These are phyloP conservation scores for Anthopleura xanthogrammica DNA, from an alignment of 92 coral and sea anemone genomes.

Conservation along the genomic window DNA sequence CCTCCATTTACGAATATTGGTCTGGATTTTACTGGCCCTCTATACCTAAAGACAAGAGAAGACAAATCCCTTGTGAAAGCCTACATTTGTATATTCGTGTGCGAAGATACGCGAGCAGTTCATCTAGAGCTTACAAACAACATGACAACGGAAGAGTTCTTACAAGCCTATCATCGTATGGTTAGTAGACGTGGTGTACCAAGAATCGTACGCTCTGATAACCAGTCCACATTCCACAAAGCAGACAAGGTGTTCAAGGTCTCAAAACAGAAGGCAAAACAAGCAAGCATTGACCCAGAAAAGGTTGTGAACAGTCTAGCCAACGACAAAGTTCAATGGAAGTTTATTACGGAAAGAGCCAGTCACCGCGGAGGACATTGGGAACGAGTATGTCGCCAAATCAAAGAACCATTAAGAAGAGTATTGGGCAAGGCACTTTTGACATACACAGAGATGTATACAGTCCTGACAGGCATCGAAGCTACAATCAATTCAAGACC, in stretches of 20 bases:
- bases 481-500: slow-evolving; percentile 28
- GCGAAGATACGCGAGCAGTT: slow-evolving; percentile 22
- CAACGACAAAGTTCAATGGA: slow-evolving; percentile 5
- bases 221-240: slow-evolving; percentile 25
- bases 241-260: slow-evolving; percentile 38
- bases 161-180: slow-evolving; percentile 39
- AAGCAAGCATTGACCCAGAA: slow-evolving; percentile 18
- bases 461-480: slow-evolving; percentile 21
- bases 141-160: slow-evolving; percentile 25
- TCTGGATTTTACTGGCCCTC: slow-evolving; percentile 32
- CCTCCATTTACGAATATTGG: slow-evolving; percentile 26
- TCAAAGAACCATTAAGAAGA: slow-evolving; percentile 27
- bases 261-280: slow-evolving; percentile 24
- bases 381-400: slow-evolving; percentile 32
- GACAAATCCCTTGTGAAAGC: not conserved
- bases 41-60: not conserved
- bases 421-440: slow-evolving; percentile 28
- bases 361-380: slow-evolving; percentile 33
- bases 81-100: slow-evolving; percentile 15
- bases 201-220: slow-evolving; percentile 22
- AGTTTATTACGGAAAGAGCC: slow-evolving; percentile 32
- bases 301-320: slow-evolving; percentile 22
- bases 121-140: slow-evolving; percentile 11
- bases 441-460: slow-evolving; percentile 24
- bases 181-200: slow-evolving; percentile 26